Evolutionary conservation across 2,797 vertebrate species (phyloP).

Genomic region (Amphiprion clarkii): DNA sequence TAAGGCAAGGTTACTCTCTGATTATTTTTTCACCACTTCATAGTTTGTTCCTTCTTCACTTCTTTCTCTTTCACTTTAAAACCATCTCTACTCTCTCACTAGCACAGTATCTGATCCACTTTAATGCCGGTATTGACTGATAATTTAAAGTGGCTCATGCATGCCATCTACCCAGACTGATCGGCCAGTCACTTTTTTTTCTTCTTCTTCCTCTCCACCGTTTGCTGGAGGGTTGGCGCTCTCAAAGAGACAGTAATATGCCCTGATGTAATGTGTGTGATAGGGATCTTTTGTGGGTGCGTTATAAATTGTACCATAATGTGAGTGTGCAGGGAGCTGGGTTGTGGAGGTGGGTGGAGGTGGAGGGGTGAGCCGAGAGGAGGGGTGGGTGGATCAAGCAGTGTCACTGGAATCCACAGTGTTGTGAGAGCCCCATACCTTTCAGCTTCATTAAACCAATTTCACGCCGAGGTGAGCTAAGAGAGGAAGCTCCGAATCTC

Average conservation of each 20-base stretch:
- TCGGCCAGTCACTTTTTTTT: constrained; percentile 59
- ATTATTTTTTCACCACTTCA: constrained; percentile 59
- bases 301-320: constrained; percentile 98
- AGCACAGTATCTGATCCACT: constrained; percentile 38
- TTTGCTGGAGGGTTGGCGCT: constrained; percentile 86
- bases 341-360: constrained; percentile 26
- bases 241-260: constrained; percentile 92
- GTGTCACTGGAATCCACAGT: constrained; percentile 96
- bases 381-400: constrained; percentile 90
- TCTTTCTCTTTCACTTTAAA: constrained; percentile 21
- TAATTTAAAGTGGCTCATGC: constrained; percentile 77
- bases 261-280: constrained; percentile 96
- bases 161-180: constrained; percentile 83
- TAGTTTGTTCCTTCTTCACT: constrained; percentile 12
- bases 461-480: constrained; percentile 99
- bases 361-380: constrained; percentile 23
- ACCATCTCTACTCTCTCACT: constrained; percentile 1
- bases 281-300: constrained; percentile 97
- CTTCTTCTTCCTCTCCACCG: constrained; percentile 60
- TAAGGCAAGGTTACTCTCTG: constrained; percentile 56
- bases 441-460: constrained; percentile 99
- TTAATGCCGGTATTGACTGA: constrained; percentile 46
- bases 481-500: constrained; percentile 97
- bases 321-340: constrained; percentile 85
- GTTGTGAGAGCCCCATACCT: constrained; percentile 99